Conservation (phyloP, 2,888 invertebrate genomes). For the Leptinotarsa peninsularis region DNA sequence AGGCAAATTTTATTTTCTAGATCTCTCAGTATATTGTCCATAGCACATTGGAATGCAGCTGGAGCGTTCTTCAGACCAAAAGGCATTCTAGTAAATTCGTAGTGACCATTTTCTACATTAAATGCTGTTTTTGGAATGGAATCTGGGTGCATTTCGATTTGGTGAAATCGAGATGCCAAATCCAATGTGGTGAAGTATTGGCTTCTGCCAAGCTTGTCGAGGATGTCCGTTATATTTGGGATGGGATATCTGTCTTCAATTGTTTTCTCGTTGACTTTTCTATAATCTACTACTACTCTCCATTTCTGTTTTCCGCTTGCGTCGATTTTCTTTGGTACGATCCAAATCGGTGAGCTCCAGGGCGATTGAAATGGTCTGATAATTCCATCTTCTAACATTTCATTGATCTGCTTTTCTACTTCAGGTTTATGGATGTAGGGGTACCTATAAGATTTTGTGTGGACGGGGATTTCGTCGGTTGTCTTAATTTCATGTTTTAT, state of each 20-base stretch:
- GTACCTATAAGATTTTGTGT: constrained; percentile 27
- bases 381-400: constrained; percentile 28
- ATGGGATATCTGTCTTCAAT: not conserved
- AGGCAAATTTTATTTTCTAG: too few species aligned
- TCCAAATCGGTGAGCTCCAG: constrained; percentile 32
- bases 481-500: constrained; percentile 39
- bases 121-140: not conserved
- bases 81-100: too few species aligned
- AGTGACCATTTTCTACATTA: not conserved
- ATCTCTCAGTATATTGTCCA: too few species aligned
- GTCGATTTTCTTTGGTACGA: constrained; percentile 32
- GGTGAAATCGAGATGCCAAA: constrained; percentile 35
- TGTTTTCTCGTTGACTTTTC: constrained; percentile 12
- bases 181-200: constrained; percentile 4
- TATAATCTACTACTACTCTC: constrained; percentile 7
- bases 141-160: not conserved
- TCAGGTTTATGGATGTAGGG: constrained; percentile 26
- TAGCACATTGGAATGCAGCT: too few species aligned
- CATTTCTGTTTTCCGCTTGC: constrained; percentile 27
- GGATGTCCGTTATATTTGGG: too few species aligned
- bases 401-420: constrained; percentile 24
- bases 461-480: constrained; percentile 26
- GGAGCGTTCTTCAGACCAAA: too few species aligned
- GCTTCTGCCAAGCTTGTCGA: too few species aligned
- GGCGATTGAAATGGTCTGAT: constrained; percentile 31